A percentile compares a stretch with the other conserved stretches of the same genome.
These are phyloP conservation scores for Empidonax traillii DNA, from an alignment of 2,113 vertebrate species.

Conservation along the genomic window DNA sequence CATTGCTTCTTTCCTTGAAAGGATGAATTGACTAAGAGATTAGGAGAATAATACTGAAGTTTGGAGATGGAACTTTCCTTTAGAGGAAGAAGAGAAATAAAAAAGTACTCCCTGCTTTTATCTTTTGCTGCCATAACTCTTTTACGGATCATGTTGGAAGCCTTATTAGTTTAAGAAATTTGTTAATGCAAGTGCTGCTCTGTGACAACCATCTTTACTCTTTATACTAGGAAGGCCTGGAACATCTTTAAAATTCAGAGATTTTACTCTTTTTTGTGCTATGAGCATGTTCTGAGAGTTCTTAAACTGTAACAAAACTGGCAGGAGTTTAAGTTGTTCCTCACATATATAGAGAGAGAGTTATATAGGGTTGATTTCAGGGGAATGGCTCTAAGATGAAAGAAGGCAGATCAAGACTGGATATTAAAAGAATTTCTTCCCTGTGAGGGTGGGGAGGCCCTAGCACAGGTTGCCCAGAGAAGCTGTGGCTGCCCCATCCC, in stretches of 20 bases:
- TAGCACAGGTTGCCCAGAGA: background rate
- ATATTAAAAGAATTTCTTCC: background rate
- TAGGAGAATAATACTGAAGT: background rate
- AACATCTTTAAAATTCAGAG: background rate
- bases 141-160: background rate
- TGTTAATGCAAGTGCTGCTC: background rate
- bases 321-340: background rate
- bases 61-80: background rate
- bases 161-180: conserved; percentile 4
- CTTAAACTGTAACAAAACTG: background rate
- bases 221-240: background rate
- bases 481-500: background rate
- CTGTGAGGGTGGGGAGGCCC: too few species aligned
- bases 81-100: background rate
- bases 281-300: background rate
- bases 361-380: background rate
- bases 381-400: background rate
- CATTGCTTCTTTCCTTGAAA: background rate
- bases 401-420: background rate
- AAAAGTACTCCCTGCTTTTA: background rate
- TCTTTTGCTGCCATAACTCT: background rate
- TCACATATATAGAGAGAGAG: background rate
- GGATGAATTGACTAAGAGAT: background rate
- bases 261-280: background rate
- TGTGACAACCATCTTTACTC: background rate